These are phyloP conservation scores for Strigops habroptila DNA, from an alignment of 2,113 vertebrate genomes.

Conservation along the genomic window DNA sequence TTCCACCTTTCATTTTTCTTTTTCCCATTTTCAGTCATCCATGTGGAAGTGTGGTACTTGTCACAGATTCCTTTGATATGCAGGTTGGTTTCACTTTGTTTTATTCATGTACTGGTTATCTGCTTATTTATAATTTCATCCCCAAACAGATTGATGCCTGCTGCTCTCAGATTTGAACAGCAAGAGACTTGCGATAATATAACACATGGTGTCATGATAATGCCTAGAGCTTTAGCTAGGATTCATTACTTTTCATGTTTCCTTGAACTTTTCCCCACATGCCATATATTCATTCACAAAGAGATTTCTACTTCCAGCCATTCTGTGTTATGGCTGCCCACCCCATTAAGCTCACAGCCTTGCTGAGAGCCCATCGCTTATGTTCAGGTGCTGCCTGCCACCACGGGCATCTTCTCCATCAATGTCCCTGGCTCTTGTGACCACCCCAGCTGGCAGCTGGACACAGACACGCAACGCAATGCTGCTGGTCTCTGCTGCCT, in stretches of 20 bases:
- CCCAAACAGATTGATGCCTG: not conserved
- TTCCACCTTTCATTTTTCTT: not conserved
- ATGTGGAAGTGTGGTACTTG: not conserved
- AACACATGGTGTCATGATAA: not conserved
- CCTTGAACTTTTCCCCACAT: not conserved
- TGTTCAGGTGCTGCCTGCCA: not conserved
- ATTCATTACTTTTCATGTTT: not conserved
- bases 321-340: not conserved
- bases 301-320: not conserved
- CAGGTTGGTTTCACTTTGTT: constrained; percentile 3
- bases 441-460: not conserved
- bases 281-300: not conserved
- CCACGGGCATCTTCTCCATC: not conserved
- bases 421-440: not conserved
- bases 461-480: not conserved
- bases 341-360: not conserved
- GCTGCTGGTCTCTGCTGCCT: not conserved
- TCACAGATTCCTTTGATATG: constrained; percentile 7
- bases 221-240: not conserved
- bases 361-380: not conserved
- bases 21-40: not conserved
- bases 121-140: constrained; percentile 4
- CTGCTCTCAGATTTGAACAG: not conserved
- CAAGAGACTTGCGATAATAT: not conserved
- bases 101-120: constrained; percentile 20